Evolutionary conservation across 2,113 vertebrate genomes (phyloP), one percentile per base, ranked within the genome.

Genomic region (Excalfactoria chinensis): DNA sequence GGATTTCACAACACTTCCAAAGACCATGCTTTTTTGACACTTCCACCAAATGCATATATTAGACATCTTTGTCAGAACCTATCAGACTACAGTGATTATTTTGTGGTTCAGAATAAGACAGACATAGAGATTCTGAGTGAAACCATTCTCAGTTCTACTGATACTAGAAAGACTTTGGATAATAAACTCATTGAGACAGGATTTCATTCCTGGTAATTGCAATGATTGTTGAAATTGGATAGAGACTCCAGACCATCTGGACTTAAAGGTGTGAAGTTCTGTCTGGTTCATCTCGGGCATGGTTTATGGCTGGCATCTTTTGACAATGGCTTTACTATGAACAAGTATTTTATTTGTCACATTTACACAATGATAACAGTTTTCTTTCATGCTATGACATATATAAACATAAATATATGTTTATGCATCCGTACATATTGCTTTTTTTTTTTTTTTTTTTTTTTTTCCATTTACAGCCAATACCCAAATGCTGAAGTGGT

Each of bases 401-500:
- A 28, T 4, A 18, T 2, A 6, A 7, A 41, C 2, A 9, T 5
- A 34, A 41, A 11, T 2, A 70, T 35, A 19, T 8, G 11, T 7
- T 3, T 78, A 26, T n/a, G 2, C 11, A 67, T 0, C 32, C 64
- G 4, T 48, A 15, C 22, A 5, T 66, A 6, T 10, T n/a, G n/a
- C n/a, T 22, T 23, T 34, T 60, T 20, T 41, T 32, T 70, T 48
- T 22, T 3, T 22, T 48, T 5, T 48, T 48, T 48, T 44, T 44
- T 44, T 88, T 84, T 66, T 93, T 82, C 43, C 3, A 91, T 88
- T 95, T 90, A 51, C 97, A 99, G 99, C 73, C 99, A 99, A 63
- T 99, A 99, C 49, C 99, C 99, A 5, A 98, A 98, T 6, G 98
- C 99, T 4, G 98, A 99, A 60, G 98, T 99, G 85, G 98, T 99